Percentiles rank a stretch among this genome's conserved stretches.
phyloP scores from a whole-genome alignment of 2,797 vertebrate genomes.

The Podarcis lilfordi region DNA sequence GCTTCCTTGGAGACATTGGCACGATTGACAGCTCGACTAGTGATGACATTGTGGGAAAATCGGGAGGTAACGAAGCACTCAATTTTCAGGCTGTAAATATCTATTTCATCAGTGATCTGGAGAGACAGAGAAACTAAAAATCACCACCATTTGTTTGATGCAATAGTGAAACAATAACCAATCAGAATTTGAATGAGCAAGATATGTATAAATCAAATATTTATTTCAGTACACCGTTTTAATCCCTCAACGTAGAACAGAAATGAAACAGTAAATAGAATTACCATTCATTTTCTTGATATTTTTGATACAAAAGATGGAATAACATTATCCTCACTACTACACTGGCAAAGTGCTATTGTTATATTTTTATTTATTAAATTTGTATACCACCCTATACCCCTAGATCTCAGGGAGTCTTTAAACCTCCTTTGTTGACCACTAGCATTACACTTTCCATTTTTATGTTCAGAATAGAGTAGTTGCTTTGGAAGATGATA shows the following conservation, averaged over 20 bases:
- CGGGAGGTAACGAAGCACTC: slow-evolving; percentile 86
- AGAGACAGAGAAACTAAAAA: slow-evolving; percentile 46
- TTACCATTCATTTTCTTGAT: not conserved
- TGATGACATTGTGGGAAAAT: slow-evolving; percentile 91
- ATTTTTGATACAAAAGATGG: not conserved
- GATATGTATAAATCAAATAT: not conserved
- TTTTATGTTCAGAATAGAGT: too few species aligned
- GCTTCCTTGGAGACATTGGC: slow-evolving; percentile 84
- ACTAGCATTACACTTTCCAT: too few species aligned
- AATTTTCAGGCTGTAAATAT: slow-evolving; percentile 83
- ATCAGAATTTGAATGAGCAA: not conserved
- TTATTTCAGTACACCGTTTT: not conserved
- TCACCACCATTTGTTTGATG: slow-evolving; percentile 16
- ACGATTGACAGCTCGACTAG: slow-evolving; percentile 84
- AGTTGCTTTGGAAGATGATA: too few species aligned
- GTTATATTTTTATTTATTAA: not conserved
- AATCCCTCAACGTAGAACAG: not conserved
- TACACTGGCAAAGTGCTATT: not conserved
- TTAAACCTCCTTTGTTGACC: too few species aligned
- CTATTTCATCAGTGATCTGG: slow-evolving; percentile 77
- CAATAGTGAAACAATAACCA: not conserved
- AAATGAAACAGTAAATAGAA: not conserved
- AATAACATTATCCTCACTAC: not conserved
- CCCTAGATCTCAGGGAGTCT: too few species aligned
- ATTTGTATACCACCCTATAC: too few species aligned